Evolutionary conservation across 1,140 invertebrate species (phyloP).

Genomic region (Trichonephila clavipes): DNA sequence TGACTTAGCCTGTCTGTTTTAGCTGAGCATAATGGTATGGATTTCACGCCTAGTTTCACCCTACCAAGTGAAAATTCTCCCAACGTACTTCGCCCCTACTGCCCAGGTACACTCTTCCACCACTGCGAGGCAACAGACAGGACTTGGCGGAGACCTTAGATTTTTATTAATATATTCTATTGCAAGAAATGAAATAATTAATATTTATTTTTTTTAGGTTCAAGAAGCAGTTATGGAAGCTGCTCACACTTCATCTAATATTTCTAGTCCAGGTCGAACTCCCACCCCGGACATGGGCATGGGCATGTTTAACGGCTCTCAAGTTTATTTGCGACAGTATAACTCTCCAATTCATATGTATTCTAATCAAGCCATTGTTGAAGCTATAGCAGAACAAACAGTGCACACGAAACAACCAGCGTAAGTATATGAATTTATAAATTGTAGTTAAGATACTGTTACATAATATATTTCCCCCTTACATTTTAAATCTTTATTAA

Average conservation of each 20-base stretch:
- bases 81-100: no score
- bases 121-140: no score
- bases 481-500: no score
- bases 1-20: no score
- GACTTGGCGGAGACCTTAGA: no score
- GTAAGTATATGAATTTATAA: conserved; percentile 7
- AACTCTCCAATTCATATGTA: conserved; percentile 97
- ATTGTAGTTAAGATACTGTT: neutral
- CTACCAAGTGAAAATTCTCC: no score
- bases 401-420: conserved; percentile 81
- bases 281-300: conserved; percentile 56
- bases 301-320: conserved; percentile 81
- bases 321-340: conserved; percentile 97
- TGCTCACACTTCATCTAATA: conserved; percentile 39
- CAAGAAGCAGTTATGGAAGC: conserved; percentile 68
- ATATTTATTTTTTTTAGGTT: conserved; percentile 15
- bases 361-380: conserved; percentile 96
- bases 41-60: no score
- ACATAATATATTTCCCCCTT: no score
- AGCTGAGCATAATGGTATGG: no score
- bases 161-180: neutral
- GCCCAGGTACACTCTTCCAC: no score
- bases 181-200: neutral
- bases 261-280: conserved; percentile 73
- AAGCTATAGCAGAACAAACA: conserved; percentile 95